Evolutionary conservation across 1,140 invertebrate genomes (phyloP).

Genomic region (Popillia japonica): DNA sequence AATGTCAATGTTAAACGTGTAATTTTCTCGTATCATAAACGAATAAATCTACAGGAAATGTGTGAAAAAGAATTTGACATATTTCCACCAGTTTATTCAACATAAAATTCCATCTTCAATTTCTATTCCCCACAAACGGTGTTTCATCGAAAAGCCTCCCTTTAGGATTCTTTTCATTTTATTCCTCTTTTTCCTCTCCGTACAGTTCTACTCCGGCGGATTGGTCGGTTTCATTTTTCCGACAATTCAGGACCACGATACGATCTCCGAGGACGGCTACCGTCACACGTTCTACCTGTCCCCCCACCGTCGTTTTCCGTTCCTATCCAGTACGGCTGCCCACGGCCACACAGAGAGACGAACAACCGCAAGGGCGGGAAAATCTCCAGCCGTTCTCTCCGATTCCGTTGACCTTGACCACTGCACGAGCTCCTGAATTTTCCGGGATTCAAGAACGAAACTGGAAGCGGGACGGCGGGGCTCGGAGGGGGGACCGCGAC

Average conservation of each 20-base stretch:
- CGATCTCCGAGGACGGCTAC: not conserved
- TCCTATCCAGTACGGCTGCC: not conserved
- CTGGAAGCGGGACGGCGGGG: slow-evolving; percentile 15
- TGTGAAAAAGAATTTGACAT: too few relatives aligned
- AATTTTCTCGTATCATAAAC: not conserved
- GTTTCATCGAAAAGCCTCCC: not conserved
- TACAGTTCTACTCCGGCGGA: not conserved
- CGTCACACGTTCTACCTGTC: too few relatives aligned
- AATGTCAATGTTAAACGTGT: not conserved
- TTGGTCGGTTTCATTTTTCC: slow-evolving; percentile 3
- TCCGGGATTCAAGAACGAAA: slow-evolving; percentile 33
- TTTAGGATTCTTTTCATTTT: not conserved
- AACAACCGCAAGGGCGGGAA: slow-evolving; percentile 26
- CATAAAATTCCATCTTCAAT: too few relatives aligned
- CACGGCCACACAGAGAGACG: not conserved
- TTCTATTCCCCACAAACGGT: too few relatives aligned
- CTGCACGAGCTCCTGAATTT: slow-evolving; percentile 28
- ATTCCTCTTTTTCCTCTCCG: not conserved
- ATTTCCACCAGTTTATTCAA: too few relatives aligned
- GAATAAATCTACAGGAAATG: not conserved
- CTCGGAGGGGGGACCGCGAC: not conserved
- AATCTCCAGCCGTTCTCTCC: slow-evolving; percentile 7
- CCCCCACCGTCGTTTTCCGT: too few relatives aligned
- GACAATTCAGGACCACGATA: not conserved
- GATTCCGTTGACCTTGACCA: slow-evolving; percentile 30